Conservation (phyloP, 1,140 invertebrate genomes). For the Platorchestia sp. region DNA sequence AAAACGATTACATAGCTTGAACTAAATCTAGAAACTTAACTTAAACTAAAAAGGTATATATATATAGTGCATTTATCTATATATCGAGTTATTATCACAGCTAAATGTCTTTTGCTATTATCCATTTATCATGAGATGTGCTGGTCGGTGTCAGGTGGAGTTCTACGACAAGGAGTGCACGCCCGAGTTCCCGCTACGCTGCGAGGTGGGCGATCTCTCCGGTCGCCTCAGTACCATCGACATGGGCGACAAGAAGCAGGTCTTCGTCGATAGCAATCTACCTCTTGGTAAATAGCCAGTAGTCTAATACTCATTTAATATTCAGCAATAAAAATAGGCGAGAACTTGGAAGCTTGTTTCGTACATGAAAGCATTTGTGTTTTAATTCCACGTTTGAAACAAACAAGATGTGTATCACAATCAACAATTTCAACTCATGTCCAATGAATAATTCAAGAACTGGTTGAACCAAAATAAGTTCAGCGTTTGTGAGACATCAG, state of each 20-base stretch:
- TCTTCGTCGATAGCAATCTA: constrained; percentile 89
- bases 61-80: background rate
- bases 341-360: background rate
- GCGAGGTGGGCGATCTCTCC: constrained; percentile 93
- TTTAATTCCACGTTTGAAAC: no score
- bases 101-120: background rate
- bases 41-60: background rate
- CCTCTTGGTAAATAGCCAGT: constrained; percentile 77
- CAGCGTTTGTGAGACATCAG: no score
- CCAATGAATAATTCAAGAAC: no score
- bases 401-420: no score
- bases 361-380: background rate
- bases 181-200: constrained; percentile 86
- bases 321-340: background rate
- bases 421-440: no score
- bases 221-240: constrained; percentile 86
- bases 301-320: background rate
- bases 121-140: background rate
- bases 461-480: no score
- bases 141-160: constrained; percentile 74
- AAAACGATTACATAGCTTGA: background rate
- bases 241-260: constrained; percentile 82
- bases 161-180: constrained; percentile 89
- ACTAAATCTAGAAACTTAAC: background rate
- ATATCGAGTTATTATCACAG: background rate